phyloP scores from a whole-genome alignment of 2,888 invertebrate species.

The Psococerastis gibbosa region DNA sequence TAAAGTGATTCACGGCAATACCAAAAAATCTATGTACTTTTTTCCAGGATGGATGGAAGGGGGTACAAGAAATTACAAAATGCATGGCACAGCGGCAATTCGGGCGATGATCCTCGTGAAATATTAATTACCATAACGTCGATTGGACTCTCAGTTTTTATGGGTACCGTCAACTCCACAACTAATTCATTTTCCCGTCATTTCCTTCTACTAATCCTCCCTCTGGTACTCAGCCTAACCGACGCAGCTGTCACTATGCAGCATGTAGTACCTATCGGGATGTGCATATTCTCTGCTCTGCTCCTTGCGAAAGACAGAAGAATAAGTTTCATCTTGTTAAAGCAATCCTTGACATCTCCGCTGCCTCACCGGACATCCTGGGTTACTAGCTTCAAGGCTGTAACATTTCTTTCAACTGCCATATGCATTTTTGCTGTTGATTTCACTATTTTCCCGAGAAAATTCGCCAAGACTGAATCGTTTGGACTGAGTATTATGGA shows the following conservation, averaged over 20 bases:
- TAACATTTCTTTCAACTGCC: slow-evolving; percentile 51
- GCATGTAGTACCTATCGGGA: too few species aligned
- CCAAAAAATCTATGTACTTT: too few species aligned
- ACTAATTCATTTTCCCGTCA: too few species aligned
- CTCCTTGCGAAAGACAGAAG: too few species aligned
- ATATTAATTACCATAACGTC: neutral
- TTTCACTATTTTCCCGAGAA: slow-evolving; percentile 66
- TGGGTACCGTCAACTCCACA: too few species aligned
- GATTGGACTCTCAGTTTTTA: neutral
- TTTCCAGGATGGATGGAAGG: slow-evolving; percentile 1
- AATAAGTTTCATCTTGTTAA: too few species aligned
- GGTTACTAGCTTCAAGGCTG: slow-evolving; percentile 47
- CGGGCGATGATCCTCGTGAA: neutral
- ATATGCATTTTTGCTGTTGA: slow-evolving; percentile 87
- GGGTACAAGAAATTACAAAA: neutral
- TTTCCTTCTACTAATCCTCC: too few species aligned
- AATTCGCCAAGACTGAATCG: slow-evolving; percentile 70
- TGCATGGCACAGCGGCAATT: neutral
- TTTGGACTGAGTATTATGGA: slow-evolving; percentile 90
- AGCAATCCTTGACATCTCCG: too few species aligned
- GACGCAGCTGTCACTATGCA: too few species aligned
- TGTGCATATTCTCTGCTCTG: too few species aligned
- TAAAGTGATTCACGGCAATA: too few species aligned
- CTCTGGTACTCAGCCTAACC: neutral
- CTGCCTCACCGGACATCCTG: too few species aligned